Conservation (phyloP, 2,797 vertebrate species). For the Sparus aurata region DNA sequence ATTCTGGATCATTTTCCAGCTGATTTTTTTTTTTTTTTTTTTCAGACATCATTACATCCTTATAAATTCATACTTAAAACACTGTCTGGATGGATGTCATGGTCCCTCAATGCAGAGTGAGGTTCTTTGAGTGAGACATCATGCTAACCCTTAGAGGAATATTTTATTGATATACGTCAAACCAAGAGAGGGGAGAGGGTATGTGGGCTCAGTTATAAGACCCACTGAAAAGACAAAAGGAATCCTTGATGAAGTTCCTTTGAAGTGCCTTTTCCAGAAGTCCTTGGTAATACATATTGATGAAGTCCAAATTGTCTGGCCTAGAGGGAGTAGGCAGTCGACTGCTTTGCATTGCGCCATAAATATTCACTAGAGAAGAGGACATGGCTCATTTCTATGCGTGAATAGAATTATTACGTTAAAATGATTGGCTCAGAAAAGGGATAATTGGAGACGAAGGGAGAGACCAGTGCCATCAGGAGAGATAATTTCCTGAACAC, state of each 20-base stretch:
- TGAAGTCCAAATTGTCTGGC: slow-evolving; percentile 98
- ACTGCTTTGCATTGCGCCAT: slow-evolving; percentile 93
- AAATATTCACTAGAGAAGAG: slow-evolving; percentile 93
- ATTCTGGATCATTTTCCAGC: slow-evolving; percentile 21
- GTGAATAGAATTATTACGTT: slow-evolving; percentile 91
- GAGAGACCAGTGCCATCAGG: slow-evolving; percentile 72
- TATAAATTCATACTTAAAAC: slow-evolving; percentile 38
- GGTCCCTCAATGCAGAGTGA: slow-evolving; percentile 14
- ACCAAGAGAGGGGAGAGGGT: slow-evolving; percentile 49
- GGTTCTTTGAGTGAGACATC: slow-evolving; percentile 92
- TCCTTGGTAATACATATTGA: slow-evolving; percentile 98
- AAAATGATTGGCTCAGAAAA: slow-evolving; percentile 88
- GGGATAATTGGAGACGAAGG: slow-evolving; percentile 88
- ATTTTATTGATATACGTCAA: slow-evolving; percentile 95
- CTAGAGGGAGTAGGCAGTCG: slow-evolving; percentile 92
- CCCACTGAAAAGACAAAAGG: slow-evolving; percentile 94
- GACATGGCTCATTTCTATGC: slow-evolving; percentile 89
- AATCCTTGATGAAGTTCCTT: slow-evolving; percentile 97
- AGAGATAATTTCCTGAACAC: slow-evolving; percentile 37
- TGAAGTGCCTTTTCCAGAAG: slow-evolving; percentile 98
- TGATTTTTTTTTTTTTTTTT: slow-evolving; percentile 9
- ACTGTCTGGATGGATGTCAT: slow-evolving; percentile 36
- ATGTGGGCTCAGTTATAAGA: slow-evolving; percentile 80
- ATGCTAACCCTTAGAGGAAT: slow-evolving; percentile 88
- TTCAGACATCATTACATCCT: slow-evolving; percentile 40